Base-by-base conservation (phyloP, 2,113 vertebrate species). In the Cricetomys ansorgei region DNA sequence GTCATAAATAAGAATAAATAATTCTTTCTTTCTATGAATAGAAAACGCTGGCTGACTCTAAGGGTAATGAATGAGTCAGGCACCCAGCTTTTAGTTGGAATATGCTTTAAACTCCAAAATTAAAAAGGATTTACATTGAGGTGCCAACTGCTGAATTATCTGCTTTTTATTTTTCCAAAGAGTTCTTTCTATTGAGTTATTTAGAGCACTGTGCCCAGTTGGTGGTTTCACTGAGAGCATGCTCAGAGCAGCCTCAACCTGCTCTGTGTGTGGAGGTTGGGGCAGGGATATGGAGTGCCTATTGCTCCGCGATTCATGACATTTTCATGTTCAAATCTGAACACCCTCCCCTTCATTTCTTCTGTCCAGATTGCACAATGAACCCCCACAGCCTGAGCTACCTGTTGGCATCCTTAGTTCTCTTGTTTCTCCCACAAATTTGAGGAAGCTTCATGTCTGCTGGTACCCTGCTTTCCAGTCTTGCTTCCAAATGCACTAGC, bases 81-180 rank as follows among this genome's bases (percentile, higher is more conserved):
- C n/a, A 86, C 25, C 37, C 81, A 81, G 48, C 23, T 53, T 95
- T 92, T 67, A 88, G 53, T 50, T 43, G 55, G n/a, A 7, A 4
- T 70, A 64, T 80, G 45, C 37, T 86, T 89, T 89, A 89, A 65
- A 77, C 81, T 94, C 88, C 37, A 92, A 31, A 94, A 91, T 95
- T 88, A 88, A 70, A 55, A 69, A n/a, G 45, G 40, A 94, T 76
- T 84, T 65, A 57, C 34, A 13, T 5, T 70, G 37, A 59, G 11
- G 4, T 48, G 59, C 59, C 55, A 72, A 86, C 27, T 91, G 7
- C 11, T 31, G 59, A 50, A 57, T 65, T 80, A 29, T 12, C 3
- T 62, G 5, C 13, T 92, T 94, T 84, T 92, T 48, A 70, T 79
- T 94, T 90, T 92, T 70, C 34, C 53, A 73, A 77, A 55, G 43